phyloP scores from a whole-genome alignment of 2,888 invertebrate genomes.

The Melinopterus prodromus region DNA sequence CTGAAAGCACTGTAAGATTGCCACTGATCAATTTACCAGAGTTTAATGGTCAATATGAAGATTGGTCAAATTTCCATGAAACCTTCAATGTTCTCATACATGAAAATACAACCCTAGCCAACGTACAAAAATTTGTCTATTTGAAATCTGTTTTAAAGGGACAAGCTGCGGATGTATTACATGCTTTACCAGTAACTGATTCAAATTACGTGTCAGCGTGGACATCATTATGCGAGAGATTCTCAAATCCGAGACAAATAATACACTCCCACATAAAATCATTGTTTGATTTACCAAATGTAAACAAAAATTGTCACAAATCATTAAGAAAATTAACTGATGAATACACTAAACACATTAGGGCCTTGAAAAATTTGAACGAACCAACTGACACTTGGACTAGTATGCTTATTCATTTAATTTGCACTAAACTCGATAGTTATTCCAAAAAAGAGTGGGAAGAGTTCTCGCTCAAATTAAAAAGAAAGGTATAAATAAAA shows the following conservation, averaged over 20 bases:
- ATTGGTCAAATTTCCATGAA: conserved; percentile 15
- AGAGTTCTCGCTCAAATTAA: conserved; percentile 6
- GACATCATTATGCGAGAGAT: conserved; percentile 18
- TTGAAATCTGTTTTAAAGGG: not conserved
- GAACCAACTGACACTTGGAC: conserved; percentile 20
- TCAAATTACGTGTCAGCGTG: conserved; percentile 21
- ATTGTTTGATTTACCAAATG: conserved; percentile 12
- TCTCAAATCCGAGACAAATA: conserved; percentile 12
- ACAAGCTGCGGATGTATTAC: not conserved
- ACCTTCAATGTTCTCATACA: conserved; percentile 14
- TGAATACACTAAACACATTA: conserved; percentile 15
- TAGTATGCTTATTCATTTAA: conserved; percentile 21
- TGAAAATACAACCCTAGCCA: conserved; percentile 10
- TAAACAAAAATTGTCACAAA: conserved; percentile 16
- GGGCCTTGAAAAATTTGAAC: conserved; percentile 18
- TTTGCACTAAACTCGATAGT: conserved; percentile 17
- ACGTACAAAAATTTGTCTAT: conserved; percentile 17
- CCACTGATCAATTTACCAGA: conserved; percentile 21
- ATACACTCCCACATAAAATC: conserved; percentile 16
- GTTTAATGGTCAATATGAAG: conserved; percentile 26
- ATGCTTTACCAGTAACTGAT: conserved; percentile 13
- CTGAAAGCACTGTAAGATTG: conserved; percentile 11
- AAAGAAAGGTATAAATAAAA: not conserved
- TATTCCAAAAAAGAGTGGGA: conserved; percentile 17
- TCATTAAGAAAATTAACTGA: conserved; percentile 23